Evolutionary conservation across 2,797 vertebrate species (phyloP).

Genomic region (Mallotus villosus): DNA sequence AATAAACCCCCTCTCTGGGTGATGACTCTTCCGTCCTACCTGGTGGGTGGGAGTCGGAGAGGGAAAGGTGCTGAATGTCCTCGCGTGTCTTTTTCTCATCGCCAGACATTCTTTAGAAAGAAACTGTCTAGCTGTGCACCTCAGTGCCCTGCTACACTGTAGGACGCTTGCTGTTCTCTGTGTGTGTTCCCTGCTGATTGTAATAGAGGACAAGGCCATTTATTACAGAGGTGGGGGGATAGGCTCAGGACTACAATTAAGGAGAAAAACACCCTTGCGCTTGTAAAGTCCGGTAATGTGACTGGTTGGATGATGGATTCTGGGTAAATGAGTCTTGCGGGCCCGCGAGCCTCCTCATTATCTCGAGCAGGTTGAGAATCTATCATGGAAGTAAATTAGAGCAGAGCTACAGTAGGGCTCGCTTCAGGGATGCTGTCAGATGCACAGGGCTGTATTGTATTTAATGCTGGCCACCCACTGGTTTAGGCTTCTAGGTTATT

Average conservation of each 20-base stretch:
- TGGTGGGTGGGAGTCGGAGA: not conserved
- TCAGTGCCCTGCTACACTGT: slow-evolving; percentile 49
- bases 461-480: slow-evolving; percentile 23
- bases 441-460: slow-evolving; percentile 17
- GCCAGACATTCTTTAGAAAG: slow-evolving; percentile 53
- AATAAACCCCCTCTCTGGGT: not conserved
- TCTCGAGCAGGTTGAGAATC: slow-evolving; percentile 36
- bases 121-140: not conserved
- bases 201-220: slow-evolving; percentile 76
- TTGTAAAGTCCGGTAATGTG: slow-evolving; percentile 78
- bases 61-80: slow-evolving; percentile 28
- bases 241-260: slow-evolving; percentile 71
- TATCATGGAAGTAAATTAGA: slow-evolving; percentile 39
- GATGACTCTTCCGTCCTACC: not conserved
- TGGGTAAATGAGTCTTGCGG: slow-evolving; percentile 67
- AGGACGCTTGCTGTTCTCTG: slow-evolving; percentile 66
- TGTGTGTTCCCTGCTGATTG: slow-evolving; percentile 72
- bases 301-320: slow-evolving; percentile 74
- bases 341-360: slow-evolving; percentile 49
- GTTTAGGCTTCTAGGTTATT: slow-evolving; percentile 18
- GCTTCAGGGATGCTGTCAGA: slow-evolving; percentile 25
- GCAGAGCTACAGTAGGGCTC: slow-evolving; percentile 10
- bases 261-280: slow-evolving; percentile 72
- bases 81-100: slow-evolving; percentile 53
- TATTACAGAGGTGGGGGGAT: slow-evolving; percentile 62